Percentiles rank a stretch among this genome's conserved stretches.
Conservation (phyloP, 2,888 invertebrate species). For the Plebejus anna region DNA sequence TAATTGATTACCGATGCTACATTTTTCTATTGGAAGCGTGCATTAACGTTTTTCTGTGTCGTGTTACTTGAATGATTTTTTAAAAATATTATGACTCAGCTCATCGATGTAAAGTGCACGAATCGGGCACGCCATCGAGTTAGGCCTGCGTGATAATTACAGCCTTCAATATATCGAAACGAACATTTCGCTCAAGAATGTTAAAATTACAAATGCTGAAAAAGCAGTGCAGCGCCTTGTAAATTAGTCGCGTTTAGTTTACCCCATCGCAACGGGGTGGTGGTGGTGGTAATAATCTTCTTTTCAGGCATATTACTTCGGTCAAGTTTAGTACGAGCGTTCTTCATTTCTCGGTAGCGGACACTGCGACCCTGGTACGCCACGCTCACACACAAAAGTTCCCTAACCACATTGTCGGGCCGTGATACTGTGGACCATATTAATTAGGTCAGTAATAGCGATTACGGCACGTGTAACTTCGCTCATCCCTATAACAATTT, state of each 20-base stretch:
- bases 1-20: constrained; percentile 20
- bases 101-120: neutral
- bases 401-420: neutral
- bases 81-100: neutral
- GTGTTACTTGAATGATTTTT: constrained; percentile 4
- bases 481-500: neutral
- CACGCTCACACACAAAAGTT: constrained; percentile 24
- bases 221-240: constrained; percentile 11
- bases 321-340: constrained; percentile 22
- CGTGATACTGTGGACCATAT: constrained; percentile 4
- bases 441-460: constrained; percentile 21
- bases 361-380: constrained; percentile 5
- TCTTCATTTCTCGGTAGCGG: constrained; percentile 12
- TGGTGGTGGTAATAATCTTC: constrained; percentile 5
- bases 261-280: neutral
- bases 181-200: neutral
- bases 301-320: constrained; percentile 3
- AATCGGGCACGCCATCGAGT: neutral
- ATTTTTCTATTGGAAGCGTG: neutral
- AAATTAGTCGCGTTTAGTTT: constrained; percentile 1
- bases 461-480: constrained; percentile 13
- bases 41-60: neutral
- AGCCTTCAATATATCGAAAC: neutral
- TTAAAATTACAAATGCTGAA: neutral
- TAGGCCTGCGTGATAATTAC: constrained; percentile 7